phyloP scores from a whole-genome alignment of 2,888 invertebrate genomes.

The Phania funesta region DNA sequence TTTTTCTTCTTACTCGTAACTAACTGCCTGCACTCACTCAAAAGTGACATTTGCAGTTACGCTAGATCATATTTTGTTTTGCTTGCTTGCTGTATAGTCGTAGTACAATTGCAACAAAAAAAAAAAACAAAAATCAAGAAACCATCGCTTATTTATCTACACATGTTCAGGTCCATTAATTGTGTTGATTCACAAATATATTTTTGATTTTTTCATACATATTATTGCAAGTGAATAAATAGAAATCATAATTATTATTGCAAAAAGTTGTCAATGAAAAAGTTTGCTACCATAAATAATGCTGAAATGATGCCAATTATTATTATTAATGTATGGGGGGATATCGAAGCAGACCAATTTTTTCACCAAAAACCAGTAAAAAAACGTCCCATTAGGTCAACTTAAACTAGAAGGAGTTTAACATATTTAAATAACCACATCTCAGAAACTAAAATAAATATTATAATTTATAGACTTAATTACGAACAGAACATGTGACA shows the following conservation, averaged over 20 bases:
- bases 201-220: conserved; percentile 6
- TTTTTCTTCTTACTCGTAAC: conserved; percentile 8
- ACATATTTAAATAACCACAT: too few relatives aligned
- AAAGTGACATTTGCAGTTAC: conserved; percentile 65
- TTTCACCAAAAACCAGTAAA: not conserved
- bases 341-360: not conserved
- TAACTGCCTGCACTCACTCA: conserved; percentile 63
- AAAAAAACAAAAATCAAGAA: conserved; percentile 6
- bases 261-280: conserved; percentile 57
- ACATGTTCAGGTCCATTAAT: conserved; percentile 63
- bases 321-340: not conserved
- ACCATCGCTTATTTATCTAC: conserved; percentile 46
- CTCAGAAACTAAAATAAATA: too few relatives aligned
- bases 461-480: too few relatives aligned
- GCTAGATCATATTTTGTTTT: conserved; percentile 40
- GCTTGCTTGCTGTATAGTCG: conserved; percentile 15
- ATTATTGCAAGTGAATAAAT: not conserved
- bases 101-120: not conserved
- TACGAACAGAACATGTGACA: too few relatives aligned
- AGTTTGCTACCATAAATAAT: conserved; percentile 47
- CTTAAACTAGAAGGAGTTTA: too few relatives aligned
- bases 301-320: not conserved
- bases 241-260: conserved; percentile 57
- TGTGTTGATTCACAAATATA: conserved; percentile 50
- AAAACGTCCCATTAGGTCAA: too few relatives aligned